These are phyloP conservation scores for Drosophila subobscura DNA, from an alignment of 1,140 invertebrate genomes.

Conservation along the genomic window DNA sequence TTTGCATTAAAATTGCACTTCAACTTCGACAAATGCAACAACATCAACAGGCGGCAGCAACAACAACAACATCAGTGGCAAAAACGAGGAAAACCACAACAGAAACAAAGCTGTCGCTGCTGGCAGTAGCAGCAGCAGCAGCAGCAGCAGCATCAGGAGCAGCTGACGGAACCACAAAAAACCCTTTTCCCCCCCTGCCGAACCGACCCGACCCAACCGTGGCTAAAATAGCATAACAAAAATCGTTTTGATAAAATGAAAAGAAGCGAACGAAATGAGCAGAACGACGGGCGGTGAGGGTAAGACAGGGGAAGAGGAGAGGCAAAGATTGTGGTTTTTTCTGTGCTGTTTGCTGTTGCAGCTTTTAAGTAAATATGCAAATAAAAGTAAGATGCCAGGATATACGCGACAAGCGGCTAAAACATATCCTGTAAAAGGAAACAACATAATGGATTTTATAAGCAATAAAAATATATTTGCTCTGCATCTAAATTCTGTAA, in stretches of 20 bases:
- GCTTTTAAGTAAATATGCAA: conserved; percentile 78
- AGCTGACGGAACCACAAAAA: conserved; percentile 55
- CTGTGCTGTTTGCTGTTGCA: conserved; percentile 33
- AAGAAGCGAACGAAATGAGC: conserved; percentile 55
- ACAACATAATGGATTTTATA: too few species aligned
- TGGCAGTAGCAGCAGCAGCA: conserved; percentile 11
- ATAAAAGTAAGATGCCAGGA: conserved; percentile 53
- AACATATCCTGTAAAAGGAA: too few species aligned
- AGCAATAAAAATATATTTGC: too few species aligned
- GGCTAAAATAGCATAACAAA: conserved; percentile 72
- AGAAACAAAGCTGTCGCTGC: conserved; percentile 54
- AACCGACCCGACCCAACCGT: conserved; percentile 30
- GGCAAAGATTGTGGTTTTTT: conserved; percentile 47
- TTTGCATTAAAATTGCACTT: conserved; percentile 81
- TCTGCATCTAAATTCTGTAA: too few species aligned
- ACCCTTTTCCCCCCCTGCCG: too few species aligned
- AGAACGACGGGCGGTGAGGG: conserved; percentile 8
- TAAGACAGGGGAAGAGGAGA: background rate
- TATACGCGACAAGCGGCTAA: too few species aligned
- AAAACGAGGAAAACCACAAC: conserved; percentile 40
- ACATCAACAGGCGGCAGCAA: conserved; percentile 36
- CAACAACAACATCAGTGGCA: conserved; percentile 32
- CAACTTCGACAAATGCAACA: conserved; percentile 74
- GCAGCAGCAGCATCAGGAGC: too few species aligned
- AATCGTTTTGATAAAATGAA: conserved; percentile 75